These are phyloP conservation scores for Petrolisthes cinctipes DNA, from an alignment of 2,888 invertebrate genomes.

Conservation along the genomic window DNA sequence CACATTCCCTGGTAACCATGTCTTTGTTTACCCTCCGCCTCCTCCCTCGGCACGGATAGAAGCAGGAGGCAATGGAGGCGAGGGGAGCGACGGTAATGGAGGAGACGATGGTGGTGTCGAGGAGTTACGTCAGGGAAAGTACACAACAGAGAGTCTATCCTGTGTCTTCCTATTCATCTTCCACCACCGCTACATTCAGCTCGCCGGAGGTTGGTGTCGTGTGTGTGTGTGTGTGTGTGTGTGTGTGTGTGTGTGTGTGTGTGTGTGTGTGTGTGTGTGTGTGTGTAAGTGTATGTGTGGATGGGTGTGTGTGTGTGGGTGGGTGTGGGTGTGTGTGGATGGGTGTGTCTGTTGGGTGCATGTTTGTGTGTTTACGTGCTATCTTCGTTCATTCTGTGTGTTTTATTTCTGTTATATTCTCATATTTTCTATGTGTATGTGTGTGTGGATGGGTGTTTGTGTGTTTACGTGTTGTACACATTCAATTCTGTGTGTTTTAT, in stretches of 20 bases:
- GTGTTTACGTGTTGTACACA: too few relatives aligned
- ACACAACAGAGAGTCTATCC: constrained; percentile 3
- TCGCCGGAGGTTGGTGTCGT: neutral
- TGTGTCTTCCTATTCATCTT: neutral
- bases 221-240: neutral
- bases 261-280: neutral
- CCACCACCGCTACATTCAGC: constrained; percentile 14
- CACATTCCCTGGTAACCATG: too few relatives aligned
- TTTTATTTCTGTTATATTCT: too few relatives aligned
- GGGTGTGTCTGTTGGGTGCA: neutral
- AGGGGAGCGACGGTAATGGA: neutral
- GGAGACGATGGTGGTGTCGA: constrained; percentile 4
- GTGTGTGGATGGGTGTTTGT: too few relatives aligned
- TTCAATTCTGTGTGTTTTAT: too few relatives aligned
- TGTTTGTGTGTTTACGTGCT: too few relatives aligned
- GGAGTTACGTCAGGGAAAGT: constrained; percentile 32
- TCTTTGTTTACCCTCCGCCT: too few relatives aligned
- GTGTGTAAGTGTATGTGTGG: too few relatives aligned
- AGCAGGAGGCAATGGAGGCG: constrained; percentile 18
- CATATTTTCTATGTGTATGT: too few relatives aligned
- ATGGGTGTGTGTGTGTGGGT: neutral
- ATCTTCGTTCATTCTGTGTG: too few relatives aligned
- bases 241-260: too few relatives aligned
- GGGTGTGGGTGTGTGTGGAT: neutral
- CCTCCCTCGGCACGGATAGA: neutral